Percentiles rank a stretch among this genome's conserved stretches.
Evolutionary conservation across 2,888 invertebrate genomes (phyloP).

Genomic region (Drepanosiphum platanoidis): DNA sequence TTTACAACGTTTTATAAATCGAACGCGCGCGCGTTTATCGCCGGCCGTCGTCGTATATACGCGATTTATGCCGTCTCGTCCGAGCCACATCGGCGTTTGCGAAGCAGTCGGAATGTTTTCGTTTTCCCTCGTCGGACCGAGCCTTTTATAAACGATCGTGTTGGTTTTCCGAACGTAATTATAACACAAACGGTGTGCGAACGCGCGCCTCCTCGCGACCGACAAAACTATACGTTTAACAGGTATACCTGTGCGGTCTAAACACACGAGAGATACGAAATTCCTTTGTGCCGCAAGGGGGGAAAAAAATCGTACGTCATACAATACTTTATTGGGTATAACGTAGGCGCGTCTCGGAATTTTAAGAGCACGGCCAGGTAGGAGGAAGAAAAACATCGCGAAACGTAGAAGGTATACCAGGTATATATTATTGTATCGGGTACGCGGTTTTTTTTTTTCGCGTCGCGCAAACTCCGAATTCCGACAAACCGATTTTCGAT

Average conservation of each 20-base stretch:
- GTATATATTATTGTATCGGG: not conserved
- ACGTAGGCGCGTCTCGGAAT: not conserved
- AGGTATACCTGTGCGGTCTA: too few relatives aligned
- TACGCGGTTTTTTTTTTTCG: not conserved
- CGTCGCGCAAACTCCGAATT: not conserved
- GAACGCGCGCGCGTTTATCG: not conserved
- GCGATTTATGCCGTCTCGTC: not conserved
- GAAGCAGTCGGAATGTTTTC: not conserved
- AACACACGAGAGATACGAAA: slow-evolving; percentile 6
- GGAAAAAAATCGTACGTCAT: too few relatives aligned
- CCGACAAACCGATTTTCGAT: not conserved
- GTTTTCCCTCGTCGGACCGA: not conserved
- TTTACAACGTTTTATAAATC: slow-evolving; percentile 8
- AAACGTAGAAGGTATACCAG: too few relatives aligned
- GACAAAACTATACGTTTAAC: too few relatives aligned
- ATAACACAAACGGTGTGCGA: not conserved
- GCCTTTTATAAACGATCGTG: not conserved
- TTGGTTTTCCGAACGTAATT: not conserved
- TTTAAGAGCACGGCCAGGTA: not conserved
- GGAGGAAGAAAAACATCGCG: not conserved
- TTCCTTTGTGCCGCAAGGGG: slow-evolving; percentile 7
- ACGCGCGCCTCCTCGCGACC: too few relatives aligned
- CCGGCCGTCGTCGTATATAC: too few relatives aligned
- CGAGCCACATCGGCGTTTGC: not conserved
- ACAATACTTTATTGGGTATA: too few relatives aligned